Evolutionary conservation across 1,140 invertebrate genomes (phyloP).

Genomic region (Drosophila serrata): DNA sequence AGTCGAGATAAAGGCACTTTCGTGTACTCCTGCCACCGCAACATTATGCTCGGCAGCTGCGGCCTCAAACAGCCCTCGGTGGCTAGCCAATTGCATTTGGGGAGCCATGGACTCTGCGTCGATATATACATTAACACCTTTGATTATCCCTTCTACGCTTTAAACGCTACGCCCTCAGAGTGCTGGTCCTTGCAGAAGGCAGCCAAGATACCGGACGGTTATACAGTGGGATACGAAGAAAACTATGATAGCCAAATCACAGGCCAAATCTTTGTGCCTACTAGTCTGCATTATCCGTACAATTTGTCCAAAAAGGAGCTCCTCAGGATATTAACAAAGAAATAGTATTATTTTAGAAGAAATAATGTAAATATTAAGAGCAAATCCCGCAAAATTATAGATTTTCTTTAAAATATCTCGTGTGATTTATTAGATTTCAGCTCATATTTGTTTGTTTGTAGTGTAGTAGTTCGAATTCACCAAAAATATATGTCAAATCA

Average conservation of each 20-base stretch:
- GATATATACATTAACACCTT: conserved; percentile 82
- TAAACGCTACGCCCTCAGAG: conserved; percentile 54
- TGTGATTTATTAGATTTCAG: conserved; percentile 43
- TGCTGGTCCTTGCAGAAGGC: conserved; percentile 50
- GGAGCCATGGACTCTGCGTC: conserved; percentile 81
- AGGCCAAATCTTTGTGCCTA: conserved; percentile 75
- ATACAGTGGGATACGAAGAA: conserved; percentile 76
- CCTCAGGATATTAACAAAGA: conserved; percentile 30
- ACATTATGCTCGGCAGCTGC: conserved; percentile 78
- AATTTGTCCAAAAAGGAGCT: conserved; percentile 78
- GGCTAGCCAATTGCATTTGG: conserved; percentile 64
- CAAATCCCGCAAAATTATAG: not conserved
- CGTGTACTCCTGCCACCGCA: conserved; percentile 75
- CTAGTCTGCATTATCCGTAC: conserved; percentile 77
- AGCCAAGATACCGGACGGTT: conserved; percentile 62
- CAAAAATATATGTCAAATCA: conserved; percentile 80
- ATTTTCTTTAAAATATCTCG: conserved; percentile 22
- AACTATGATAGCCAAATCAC: conserved; percentile 64
- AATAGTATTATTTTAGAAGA: not conserved
- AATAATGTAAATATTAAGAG: not conserved
- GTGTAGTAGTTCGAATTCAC: conserved; percentile 64
- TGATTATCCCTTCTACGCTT: conserved; percentile 78
- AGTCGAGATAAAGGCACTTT: conserved; percentile 79
- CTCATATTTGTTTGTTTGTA: conserved; percentile 40
- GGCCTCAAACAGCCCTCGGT: conserved; percentile 74